Conservation (phyloP, 2,888 invertebrate species). For the Hirtodrosophila confusa region DNA sequence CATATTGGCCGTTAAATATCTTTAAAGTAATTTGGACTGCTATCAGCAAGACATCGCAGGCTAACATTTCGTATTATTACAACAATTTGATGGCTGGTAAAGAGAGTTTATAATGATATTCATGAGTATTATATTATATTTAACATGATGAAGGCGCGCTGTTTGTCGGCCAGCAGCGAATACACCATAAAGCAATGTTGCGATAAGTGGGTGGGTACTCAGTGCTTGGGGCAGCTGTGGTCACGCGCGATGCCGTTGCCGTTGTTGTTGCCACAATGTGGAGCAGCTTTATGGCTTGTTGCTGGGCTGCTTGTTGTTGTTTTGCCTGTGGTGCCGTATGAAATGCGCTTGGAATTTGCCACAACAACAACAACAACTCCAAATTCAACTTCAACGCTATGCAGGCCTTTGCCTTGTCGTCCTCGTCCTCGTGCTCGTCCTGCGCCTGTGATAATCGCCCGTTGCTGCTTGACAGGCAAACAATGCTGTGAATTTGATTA, state of each 20-base stretch:
- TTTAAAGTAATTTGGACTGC: constrained; percentile 13
- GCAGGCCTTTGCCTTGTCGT: constrained; percentile 55
- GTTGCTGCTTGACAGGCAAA: constrained; percentile 79
- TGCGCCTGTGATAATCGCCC: constrained; percentile 77
- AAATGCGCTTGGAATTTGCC: constrained; percentile 80
- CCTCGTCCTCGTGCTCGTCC: constrained; percentile 52
- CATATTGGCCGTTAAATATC: constrained; percentile 21
- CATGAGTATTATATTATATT: constrained; percentile 66
- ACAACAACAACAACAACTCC: constrained; percentile 46
- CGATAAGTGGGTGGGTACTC: constrained; percentile 60
- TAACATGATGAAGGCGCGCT: constrained; percentile 55
- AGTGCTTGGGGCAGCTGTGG: constrained; percentile 61
- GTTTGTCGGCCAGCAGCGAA: constrained; percentile 38
- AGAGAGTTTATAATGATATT: constrained; percentile 62
- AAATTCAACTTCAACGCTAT: constrained; percentile 31
- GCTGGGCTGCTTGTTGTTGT: constrained; percentile 30
- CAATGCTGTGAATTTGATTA: constrained; percentile 82
- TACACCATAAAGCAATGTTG: constrained; percentile 49
- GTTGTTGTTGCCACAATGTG: constrained; percentile 51
- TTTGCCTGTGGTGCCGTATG: constrained; percentile 69
- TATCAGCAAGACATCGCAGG: constrained; percentile 29
- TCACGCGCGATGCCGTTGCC: constrained; percentile 59
- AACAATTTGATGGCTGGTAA: constrained; percentile 43
- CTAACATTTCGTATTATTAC: constrained; percentile 43
- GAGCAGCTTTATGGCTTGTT: constrained; percentile 65